A percentile compares a stretch with the other conserved stretches of the same genome.
These are phyloP conservation scores for Tragelaphus buxtoni DNA, from an alignment of 2,113 vertebrate species.

Conservation along the genomic window DNA sequence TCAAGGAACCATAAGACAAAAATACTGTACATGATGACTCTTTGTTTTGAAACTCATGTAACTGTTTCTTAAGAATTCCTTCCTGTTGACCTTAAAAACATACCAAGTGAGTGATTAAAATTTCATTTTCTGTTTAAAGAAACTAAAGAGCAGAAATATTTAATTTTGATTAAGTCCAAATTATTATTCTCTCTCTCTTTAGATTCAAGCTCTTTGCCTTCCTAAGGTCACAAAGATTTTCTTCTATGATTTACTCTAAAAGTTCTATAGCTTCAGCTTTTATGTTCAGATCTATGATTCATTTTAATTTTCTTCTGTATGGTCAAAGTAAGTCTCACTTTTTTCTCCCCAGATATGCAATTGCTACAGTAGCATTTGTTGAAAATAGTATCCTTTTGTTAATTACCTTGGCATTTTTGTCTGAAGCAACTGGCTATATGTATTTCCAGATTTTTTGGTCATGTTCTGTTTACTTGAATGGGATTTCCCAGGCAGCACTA, in stretches of 20 bases:
- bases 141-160: not conserved
- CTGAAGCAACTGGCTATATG: not conserved
- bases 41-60: not conserved
- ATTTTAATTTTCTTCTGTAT: not conserved
- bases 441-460: not conserved
- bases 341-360: not conserved
- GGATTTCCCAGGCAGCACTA: not conserved
- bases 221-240: not conserved
- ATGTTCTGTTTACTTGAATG: not conserved
- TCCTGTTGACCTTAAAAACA: not conserved
- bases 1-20: conserved; percentile 23
- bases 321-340: not conserved
- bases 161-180: not conserved
- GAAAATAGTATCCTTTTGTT: conserved; percentile 7
- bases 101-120: not conserved
- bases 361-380: not conserved
- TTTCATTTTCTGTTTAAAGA: not conserved
- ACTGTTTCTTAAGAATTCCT: not conserved
- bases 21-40: not conserved
- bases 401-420: not conserved
- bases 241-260: not conserved
- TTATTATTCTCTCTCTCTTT: not conserved
- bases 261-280: conserved; percentile 16
- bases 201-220: not conserved
- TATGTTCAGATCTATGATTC: not conserved